Percentiles rank a stretch among this genome's conserved stretches.
Conservation (phyloP, 1,140 invertebrate species). For the Cyclina sinensis region DNA sequence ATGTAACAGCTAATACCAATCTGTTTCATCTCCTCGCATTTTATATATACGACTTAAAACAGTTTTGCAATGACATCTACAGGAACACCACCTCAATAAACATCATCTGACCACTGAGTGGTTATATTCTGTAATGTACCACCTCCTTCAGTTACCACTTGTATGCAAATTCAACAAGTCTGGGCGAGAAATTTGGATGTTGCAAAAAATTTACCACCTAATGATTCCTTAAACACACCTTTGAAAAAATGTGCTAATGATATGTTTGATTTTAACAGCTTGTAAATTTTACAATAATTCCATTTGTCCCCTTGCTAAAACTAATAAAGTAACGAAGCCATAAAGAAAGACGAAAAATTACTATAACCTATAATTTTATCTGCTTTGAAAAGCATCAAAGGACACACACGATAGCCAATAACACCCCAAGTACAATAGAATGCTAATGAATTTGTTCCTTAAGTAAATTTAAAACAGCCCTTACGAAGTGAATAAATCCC, state of each 20-base stretch:
- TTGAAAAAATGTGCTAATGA: slow-evolving; percentile 13
- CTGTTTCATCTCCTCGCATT: too few relatives aligned
- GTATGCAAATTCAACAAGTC: slow-evolving; percentile 27
- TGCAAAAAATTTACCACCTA: not conserved
- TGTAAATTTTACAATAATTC: not conserved
- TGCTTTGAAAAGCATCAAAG: slow-evolving; percentile 2
- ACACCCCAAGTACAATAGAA: slow-evolving; percentile 4
- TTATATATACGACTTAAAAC: too few relatives aligned
- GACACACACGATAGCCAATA: slow-evolving; percentile 25
- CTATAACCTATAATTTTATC: slow-evolving; percentile 25
- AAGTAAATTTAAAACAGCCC: slow-evolving; percentile 27
- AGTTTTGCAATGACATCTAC: too few relatives aligned
- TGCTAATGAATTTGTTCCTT: slow-evolving; percentile 24
- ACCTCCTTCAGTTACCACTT: not conserved
- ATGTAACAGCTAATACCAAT: too few relatives aligned
- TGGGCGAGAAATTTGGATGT: not conserved
- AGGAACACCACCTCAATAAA: too few relatives aligned
- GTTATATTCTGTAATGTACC: too few relatives aligned
- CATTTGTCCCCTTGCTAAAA: not conserved
- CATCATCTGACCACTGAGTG: too few relatives aligned
- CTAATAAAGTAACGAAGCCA: slow-evolving; percentile 28
- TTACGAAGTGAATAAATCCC: not conserved
- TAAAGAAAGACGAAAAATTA: not conserved
- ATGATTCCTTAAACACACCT: not conserved
- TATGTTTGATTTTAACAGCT: slow-evolving; percentile 36